Evolutionary conservation across 2,888 invertebrate species (phyloP), one percentile per base, ranked within the genome.

Genomic region (Melieria picta): DNA sequence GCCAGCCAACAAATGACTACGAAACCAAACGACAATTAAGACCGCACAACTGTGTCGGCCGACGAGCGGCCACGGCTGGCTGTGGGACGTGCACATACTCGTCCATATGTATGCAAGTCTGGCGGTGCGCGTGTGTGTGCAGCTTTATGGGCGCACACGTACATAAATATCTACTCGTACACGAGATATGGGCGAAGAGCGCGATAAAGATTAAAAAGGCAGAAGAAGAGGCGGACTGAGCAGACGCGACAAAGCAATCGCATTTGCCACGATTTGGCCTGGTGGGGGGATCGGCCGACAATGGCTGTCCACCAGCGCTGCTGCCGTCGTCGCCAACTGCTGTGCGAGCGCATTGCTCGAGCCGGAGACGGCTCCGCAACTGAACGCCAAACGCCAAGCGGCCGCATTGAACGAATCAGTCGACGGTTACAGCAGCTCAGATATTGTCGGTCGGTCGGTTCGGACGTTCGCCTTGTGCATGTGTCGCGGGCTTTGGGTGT

Each of bases 351-450:
- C 30, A 30, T 30, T 30, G 30, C 30, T 30, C 30, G 30, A 30
- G 30, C 30, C 30, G 30, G 30, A 30, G 30, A 30, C 30, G 30
- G 30, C 30, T 30, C 30, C 30, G 30, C 30, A 30, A 2, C 30
- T 2, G 30, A 30, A 30, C 30, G 30, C 30, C 30, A 30, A 62
- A 45, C 45, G 60, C 63, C 69, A 72, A 63, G 55, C 61, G 72
- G 74, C 71, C 71, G 69, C 71, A 72, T 65, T 63, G 10, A 16
- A 65, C 48, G 47, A 11, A 75, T 67, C 67, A 77, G 75, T 77
- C 74, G 73, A 71, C 72, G 70, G 75, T 65, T 65, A 75, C 72
- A 76, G 70, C 77, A 77, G 76, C 72, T 77, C 74, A 75, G 76
- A 68, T 71, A 73, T 69, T 75, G 74, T 65, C 52, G 64, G 57